These are phyloP conservation scores for Lacanobia oleracea DNA, from an alignment of 2,888 invertebrate genomes.

Conservation along the genomic window DNA sequence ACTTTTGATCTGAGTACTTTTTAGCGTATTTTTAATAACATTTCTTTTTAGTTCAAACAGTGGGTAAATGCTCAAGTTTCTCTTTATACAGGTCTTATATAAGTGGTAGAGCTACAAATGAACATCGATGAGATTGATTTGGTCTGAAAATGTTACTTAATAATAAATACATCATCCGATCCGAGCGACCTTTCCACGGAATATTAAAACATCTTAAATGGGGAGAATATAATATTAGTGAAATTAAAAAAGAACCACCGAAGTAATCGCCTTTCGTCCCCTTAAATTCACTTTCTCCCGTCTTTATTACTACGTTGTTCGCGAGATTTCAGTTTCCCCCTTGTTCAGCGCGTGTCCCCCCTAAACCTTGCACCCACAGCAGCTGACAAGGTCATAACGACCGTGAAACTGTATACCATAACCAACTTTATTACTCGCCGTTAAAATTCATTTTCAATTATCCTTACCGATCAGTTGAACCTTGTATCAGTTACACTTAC, in stretches of 20 bases:
- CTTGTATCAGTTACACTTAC: slow-evolving; percentile 57
- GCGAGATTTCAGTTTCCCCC: slow-evolving; percentile 90
- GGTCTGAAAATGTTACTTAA: slow-evolving; percentile 46
- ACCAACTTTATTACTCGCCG: slow-evolving; percentile 79
- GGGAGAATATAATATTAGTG: slow-evolving; percentile 84
- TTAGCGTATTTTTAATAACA: too few species aligned
- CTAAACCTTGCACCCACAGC: slow-evolving; percentile 79
- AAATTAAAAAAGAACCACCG: slow-evolving; percentile 89
- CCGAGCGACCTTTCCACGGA: slow-evolving; percentile 44
- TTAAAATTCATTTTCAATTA: slow-evolving; percentile 86
- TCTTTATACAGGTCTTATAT: background rate
- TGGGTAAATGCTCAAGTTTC: background rate
- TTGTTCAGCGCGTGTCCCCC: slow-evolving; percentile 85
- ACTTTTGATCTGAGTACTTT: background rate
- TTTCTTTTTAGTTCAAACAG: background rate
- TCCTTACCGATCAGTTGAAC: slow-evolving; percentile 56
- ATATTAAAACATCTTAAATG: slow-evolving; percentile 66
- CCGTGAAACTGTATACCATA: slow-evolving; percentile 76
- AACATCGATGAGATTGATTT: slow-evolving; percentile 37
- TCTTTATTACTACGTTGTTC: slow-evolving; percentile 92
- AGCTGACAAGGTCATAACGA: slow-evolving; percentile 82
- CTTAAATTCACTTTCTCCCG: slow-evolving; percentile 92
- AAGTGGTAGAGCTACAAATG: background rate
- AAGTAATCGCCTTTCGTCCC: slow-evolving; percentile 89
- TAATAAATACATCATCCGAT: slow-evolving; percentile 51